Conservation (phyloP, 2,797 vertebrate genomes). For the Myotis findleyi region DNA sequence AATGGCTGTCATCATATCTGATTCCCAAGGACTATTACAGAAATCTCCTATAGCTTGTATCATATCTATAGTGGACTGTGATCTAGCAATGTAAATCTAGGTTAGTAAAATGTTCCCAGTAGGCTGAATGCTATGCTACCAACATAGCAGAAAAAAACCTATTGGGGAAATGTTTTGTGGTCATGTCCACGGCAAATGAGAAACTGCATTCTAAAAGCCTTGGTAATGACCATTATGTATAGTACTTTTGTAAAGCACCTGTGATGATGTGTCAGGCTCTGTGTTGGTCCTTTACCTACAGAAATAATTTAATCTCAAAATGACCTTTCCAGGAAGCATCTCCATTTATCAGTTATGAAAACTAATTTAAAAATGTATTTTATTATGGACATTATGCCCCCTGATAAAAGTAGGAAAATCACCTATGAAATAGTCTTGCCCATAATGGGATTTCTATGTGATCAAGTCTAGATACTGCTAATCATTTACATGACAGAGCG, state of each 20-base stretch:
- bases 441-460: neutral
- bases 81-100: too few relatives aligned
- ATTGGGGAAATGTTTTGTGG: too few relatives aligned
- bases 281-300: neutral
- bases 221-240: neutral
- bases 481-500: neutral
- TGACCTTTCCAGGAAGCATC: neutral
- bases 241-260: neutral
- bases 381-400: neutral
- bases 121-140: too few relatives aligned
- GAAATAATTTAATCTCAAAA: slow-evolving; percentile 28
- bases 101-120: too few relatives aligned
- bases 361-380: slow-evolving; percentile 39
- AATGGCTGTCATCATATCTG: too few relatives aligned
- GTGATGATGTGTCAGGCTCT: neutral
- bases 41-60: too few relatives aligned
- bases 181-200: too few relatives aligned
- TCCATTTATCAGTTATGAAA: slow-evolving; percentile 49
- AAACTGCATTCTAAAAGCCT: too few relatives aligned
- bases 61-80: too few relatives aligned
- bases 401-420: slow-evolving; percentile 44
- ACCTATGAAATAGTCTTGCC: neutral
- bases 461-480: neutral
- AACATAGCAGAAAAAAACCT: too few relatives aligned
- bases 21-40: too few relatives aligned